Evolutionary conservation across 2,797 vertebrate genomes (phyloP).

Genomic region (Rhadinocentrus ornatus): DNA sequence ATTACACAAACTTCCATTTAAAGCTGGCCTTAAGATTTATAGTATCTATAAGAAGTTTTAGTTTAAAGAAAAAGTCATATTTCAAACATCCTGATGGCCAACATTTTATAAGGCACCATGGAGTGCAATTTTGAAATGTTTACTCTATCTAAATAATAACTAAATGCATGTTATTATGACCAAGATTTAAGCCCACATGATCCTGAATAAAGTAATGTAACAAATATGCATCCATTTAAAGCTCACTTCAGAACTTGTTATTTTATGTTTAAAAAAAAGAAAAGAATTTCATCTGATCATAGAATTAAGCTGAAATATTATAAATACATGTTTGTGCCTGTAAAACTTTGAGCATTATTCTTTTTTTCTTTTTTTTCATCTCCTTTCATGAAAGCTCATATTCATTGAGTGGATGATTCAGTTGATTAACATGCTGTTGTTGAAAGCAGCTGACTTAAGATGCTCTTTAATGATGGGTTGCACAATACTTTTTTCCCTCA

Average conservation of each 20-base stretch:
- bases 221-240: slow-evolving; percentile 36
- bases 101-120: slow-evolving; percentile 37
- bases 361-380: slow-evolving; percentile 18
- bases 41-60: slow-evolving; percentile 38
- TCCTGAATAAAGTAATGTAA: slow-evolving; percentile 42
- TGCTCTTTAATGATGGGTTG: neutral
- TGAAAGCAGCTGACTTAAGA: slow-evolving; percentile 7
- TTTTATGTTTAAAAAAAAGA: slow-evolving; percentile 1
- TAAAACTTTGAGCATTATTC: neutral
- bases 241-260: slow-evolving; percentile 10
- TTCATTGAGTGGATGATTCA: slow-evolving; percentile 15
- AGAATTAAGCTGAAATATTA: slow-evolving; percentile 15
- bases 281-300: slow-evolving; percentile 13
- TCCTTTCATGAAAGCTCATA: slow-evolving; percentile 6
- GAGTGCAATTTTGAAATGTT: slow-evolving; percentile 54
- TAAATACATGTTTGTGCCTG: slow-evolving; percentile 16
- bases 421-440: slow-evolving; percentile 28
- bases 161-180: slow-evolving; percentile 26
- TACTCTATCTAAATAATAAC: slow-evolving; percentile 48
- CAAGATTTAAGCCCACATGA: slow-evolving; percentile 28
- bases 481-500: slow-evolving; percentile 30
- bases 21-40: slow-evolving; percentile 37
- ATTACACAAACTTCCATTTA: slow-evolving; percentile 12
- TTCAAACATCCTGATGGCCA: slow-evolving; percentile 50
- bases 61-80: slow-evolving; percentile 44